These are phyloP conservation scores for Hylomyscus alleni DNA, from an alignment of 2,797 vertebrate species.

Conservation along the genomic window DNA sequence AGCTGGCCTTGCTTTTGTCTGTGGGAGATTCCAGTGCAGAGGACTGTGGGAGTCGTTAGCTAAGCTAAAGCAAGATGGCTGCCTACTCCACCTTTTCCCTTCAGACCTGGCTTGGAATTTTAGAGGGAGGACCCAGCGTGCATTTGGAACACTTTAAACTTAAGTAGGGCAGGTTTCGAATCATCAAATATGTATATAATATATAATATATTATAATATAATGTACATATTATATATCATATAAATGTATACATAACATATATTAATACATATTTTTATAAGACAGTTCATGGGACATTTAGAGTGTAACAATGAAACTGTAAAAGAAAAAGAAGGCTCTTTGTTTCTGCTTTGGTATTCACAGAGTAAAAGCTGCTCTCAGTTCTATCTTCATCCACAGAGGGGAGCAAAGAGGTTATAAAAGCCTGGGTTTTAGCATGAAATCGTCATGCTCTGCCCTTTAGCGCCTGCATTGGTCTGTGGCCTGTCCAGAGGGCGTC, in stretches of 20 bases:
- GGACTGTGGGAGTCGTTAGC: background rate
- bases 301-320: background rate
- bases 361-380: slow-evolving; percentile 72
- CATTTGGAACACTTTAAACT: background rate
- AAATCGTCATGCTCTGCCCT: background rate
- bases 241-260: background rate
- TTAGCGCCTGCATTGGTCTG: background rate
- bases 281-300: background rate
- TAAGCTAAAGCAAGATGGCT: background rate
- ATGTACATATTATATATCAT: background rate
- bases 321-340: background rate
- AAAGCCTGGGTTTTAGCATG: background rate
- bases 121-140: background rate
- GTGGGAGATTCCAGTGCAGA: background rate
- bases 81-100: background rate
- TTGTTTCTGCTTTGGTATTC: background rate
- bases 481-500: background rate
- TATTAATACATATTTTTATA: background rate
- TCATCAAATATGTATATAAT: background rate
- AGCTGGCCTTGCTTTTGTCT: background rate
- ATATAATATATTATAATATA: background rate
- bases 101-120: background rate
- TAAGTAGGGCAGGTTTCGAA: background rate
- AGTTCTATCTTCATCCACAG: slow-evolving; percentile 70
- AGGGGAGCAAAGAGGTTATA: slow-evolving; percentile 76